These are phyloP conservation scores for Machaerirhynchus nigripectus DNA, from an alignment of 2,113 vertebrate species.

Conservation along the genomic window DNA sequence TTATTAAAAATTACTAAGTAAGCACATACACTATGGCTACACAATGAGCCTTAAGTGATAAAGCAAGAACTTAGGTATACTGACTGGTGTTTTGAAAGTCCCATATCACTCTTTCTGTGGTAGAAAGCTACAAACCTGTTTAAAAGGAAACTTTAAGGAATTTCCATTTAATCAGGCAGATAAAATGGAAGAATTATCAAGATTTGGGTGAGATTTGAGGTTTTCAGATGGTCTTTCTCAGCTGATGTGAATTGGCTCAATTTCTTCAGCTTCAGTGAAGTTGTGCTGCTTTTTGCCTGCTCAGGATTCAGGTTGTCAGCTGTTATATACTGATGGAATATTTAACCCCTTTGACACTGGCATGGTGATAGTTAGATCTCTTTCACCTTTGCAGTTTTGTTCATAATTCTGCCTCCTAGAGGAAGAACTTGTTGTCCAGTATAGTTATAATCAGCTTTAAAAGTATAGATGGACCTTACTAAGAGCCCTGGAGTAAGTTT, in stretches of 20 bases:
- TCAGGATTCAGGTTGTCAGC: neutral
- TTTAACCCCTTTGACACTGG: neutral
- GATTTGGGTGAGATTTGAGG: neutral
- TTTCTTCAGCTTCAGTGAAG: neutral
- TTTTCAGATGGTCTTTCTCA: neutral
- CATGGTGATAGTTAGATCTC: neutral
- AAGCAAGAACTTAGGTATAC: neutral
- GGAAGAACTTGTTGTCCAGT: neutral
- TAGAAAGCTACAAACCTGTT: neutral
- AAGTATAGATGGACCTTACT: neutral
- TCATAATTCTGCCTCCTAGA: neutral
- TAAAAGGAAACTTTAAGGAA: neutral
- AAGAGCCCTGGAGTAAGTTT: neutral
- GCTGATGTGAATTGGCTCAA: accelerated
- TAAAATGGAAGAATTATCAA: neutral
- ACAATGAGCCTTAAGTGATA: neutral
- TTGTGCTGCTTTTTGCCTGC: neutral
- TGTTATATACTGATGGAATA: neutral
- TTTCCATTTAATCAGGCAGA: neutral
- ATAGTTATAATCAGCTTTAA: neutral
- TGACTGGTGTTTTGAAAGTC: neutral
- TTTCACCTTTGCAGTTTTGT: neutral
- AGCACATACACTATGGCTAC: neutral
- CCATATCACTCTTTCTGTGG: neutral
- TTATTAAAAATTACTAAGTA: neutral